Evolutionary conservation across 2,113 vertebrate species (phyloP).

Genomic region (Craseonycteris thonglongyai): DNA sequence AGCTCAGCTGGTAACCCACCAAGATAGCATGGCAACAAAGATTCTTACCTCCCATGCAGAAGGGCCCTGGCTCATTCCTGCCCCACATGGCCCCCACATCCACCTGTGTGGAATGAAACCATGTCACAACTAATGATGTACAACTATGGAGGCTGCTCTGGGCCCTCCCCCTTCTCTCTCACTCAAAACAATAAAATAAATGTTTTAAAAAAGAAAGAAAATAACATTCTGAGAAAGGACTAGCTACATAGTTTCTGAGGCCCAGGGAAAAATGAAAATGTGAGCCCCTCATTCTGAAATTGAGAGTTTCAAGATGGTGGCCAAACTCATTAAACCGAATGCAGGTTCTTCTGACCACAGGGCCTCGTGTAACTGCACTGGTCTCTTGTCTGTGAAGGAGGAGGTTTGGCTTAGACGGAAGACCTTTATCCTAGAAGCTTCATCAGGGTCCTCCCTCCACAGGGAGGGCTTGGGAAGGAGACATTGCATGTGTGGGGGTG

Average conservation of each 20-base stretch:
- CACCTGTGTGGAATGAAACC: no score
- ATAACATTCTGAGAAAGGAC: neutral
- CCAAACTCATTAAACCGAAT: neutral
- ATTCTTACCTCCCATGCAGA: no score
- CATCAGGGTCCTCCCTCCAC: neutral
- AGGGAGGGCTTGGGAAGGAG: neutral
- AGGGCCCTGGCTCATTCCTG: no score
- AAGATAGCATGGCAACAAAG: no score
- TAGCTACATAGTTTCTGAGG: neutral
- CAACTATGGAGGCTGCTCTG: no score
- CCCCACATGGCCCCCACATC: no score
- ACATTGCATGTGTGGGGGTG: accelerated
- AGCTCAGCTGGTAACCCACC: no score
- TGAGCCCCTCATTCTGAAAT: neutral
- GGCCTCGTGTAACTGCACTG: accelerated
- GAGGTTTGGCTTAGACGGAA: neutral
- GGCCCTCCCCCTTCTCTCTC: no score
- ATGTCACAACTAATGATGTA: no score
- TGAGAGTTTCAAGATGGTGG: neutral
- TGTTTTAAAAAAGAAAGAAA: no score
- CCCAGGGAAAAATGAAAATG: neutral
- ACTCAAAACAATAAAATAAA: no score
- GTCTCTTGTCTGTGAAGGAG: neutral
- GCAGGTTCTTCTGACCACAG: no score
- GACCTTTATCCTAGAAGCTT: neutral